A percentile compares a stretch with the other conserved stretches of the same genome.
Conservation (phyloP, 2,797 vertebrate species). For the Eulemur rubriventer region DNA sequence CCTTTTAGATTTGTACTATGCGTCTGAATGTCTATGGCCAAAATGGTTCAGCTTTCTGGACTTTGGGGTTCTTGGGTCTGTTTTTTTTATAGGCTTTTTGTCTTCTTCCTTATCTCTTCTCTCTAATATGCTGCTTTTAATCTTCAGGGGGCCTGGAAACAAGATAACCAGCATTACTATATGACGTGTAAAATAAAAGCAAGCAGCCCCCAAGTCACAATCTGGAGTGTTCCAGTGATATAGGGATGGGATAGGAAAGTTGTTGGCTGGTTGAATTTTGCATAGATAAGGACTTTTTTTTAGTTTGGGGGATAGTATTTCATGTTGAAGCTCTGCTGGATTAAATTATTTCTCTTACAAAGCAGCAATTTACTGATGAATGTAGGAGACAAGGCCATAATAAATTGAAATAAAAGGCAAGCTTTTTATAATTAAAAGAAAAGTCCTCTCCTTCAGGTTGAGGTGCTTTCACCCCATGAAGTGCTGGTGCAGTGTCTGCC, state of each 20-base stretch:
- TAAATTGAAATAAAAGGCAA: slow-evolving; percentile 17
- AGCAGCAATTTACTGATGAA: not conserved
- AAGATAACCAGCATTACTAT: not conserved
- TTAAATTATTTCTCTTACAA: slow-evolving; percentile 26
- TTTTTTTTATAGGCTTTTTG: not conserved
- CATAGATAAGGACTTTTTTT: not conserved
- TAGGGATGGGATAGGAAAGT: not conserved
- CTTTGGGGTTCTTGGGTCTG: not conserved
- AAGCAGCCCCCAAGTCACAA: not conserved
- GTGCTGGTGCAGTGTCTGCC: not conserved
- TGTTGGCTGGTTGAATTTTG: slow-evolving; percentile 8
- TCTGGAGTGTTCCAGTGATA: not conserved
- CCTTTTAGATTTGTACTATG: not conserved
- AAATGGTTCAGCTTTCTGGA: not conserved
- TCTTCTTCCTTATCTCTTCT: not conserved
- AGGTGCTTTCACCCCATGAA: not conserved
- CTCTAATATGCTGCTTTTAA: not conserved
- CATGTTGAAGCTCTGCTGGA: not conserved
- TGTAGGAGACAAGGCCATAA: not conserved
- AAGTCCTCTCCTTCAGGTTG: not conserved
- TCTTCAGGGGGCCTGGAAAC: not conserved
- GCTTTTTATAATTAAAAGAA: not conserved
- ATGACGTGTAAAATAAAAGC: not conserved
- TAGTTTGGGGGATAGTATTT: not conserved
- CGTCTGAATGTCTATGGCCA: not conserved